Evolutionary conservation across 2,888 invertebrate species (phyloP), one percentile per base, ranked within the genome.

Genomic region (Protophormia terraenovae): DNA sequence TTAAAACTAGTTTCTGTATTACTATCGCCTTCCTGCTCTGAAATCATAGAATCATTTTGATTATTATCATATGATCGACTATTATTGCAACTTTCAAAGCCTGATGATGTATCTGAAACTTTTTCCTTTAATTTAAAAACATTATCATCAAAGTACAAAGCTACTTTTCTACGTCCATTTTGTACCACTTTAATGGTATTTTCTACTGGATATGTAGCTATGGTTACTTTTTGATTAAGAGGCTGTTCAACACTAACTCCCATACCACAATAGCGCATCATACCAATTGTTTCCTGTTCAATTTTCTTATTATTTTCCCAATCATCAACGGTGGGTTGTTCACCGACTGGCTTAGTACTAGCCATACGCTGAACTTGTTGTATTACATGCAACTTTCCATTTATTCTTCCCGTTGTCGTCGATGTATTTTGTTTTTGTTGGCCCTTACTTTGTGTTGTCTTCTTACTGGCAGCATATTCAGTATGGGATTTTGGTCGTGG

Each of bases 221-320:
- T 86, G 0, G 90, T 90, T 5, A 84, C 72, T 0, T 71, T 19
- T 12, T 88, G 87, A 32, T 78, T 75, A 7, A 87, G 78, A 0
- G 86, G 60, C n/a, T 86, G 81, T 6, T 89, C 89, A 2, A 88
- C 64, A 86, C 90, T 89, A 3, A 89, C 88, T n/a, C 86, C 88
- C 55, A 89, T 78, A 2, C 90, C 91, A 41, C 88, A 87, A 60
- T 89, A 89, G 1, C 92, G 88, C 89, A 92, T 90, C 88, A 92
- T 88, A 0, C 89, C 89, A 3, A 92, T 66, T 0, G 89, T 89
- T 87, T 92, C 92, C 5, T 62, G 82, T 32, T 91, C 92, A 2
- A 88, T 77, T 0, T 88, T 89, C n/a, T 88, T 88, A 10, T 75
- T 83, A 29, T 90, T 88, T 0, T 92, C 87, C 90, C 89, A 91